Base-by-base conservation (phyloP, 2,797 vertebrate genomes). In the Melopsittacus undulatus region DNA sequence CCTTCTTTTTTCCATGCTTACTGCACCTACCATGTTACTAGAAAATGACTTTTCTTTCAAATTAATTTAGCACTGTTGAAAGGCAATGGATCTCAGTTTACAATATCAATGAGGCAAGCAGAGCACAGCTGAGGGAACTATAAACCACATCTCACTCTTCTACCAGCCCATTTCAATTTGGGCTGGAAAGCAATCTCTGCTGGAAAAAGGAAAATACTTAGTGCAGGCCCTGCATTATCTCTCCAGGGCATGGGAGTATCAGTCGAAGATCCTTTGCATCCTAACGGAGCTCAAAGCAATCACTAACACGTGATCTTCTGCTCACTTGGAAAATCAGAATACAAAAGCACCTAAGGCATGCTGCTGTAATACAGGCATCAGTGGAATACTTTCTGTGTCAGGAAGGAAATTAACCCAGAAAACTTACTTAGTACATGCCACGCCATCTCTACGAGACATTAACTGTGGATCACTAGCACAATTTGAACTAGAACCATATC, bases 101-200 rank as follows among this genome's bases (percentile, higher is more conserved):
- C 79, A 12, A 10, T 10, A 30, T 2, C 92, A 59, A 74, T 48
- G 94, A 93, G 88, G 78, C 86, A 86, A 79, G 77, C 59, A 56
- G 30, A 95, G 94, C 51, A 19, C 85, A 90, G 93, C 87, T 42
- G 77, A 94, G 91, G 93, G 94, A 91, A 46, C 52, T 26, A 86
- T 85, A 68, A 95, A 78, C 9, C 2, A 0, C 72, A 45, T 9
- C 76, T 68, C 52, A 7, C 69, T 43, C 5, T 70, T 90, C 38
- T 29, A 59, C 52, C 93, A 86, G 73, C 85, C 59, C 59, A 13
- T 88, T 91, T 81, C 21, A 34, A 86, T 45, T 62, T 10, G 15
- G 57, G 69, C 32, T 78, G 52, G 52, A 45, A 43, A 95, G 49
- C 66, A 40, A 81, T 49, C 85, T 20, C 69, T 54, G 91, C 82